Percentiles rank a stretch among this genome's conserved stretches.
Evolutionary conservation across 1,140 invertebrate genomes (phyloP).

Genomic region (Gonatopus flavifemur): DNA sequence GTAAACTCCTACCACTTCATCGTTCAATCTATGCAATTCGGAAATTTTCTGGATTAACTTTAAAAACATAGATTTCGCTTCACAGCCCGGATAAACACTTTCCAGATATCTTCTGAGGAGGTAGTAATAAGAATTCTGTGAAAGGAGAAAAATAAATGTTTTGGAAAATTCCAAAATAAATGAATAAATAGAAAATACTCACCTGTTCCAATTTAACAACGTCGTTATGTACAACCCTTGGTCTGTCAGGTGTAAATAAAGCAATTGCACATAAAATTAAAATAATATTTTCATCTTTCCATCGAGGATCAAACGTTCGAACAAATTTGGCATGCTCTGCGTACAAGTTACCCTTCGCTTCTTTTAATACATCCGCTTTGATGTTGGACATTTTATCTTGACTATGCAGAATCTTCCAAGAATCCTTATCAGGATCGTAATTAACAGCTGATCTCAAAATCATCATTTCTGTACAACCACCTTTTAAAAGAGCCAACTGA

Average conservation of each 20-base stretch:
- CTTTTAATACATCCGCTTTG: constrained; percentile 82
- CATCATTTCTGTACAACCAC: constrained; percentile 88
- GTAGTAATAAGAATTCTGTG: constrained; percentile 87
- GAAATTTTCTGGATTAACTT: constrained; percentile 86
- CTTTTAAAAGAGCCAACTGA: constrained; percentile 87
- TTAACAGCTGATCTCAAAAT: constrained; percentile 84
- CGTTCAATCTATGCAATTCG: constrained; percentile 82
- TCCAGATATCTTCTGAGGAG: constrained; percentile 84
- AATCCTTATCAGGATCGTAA: constrained; percentile 81
- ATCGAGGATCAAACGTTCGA: constrained; percentile 75
- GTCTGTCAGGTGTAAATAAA: constrained; percentile 81
- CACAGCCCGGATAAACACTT: constrained; percentile 78
- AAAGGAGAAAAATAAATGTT: constrained; percentile 21
- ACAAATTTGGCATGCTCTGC: constrained; percentile 82
- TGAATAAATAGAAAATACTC: constrained; percentile 12
- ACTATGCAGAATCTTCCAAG: constrained; percentile 82
- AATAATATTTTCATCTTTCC: constrained; percentile 87
- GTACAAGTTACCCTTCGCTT: constrained; percentile 84
- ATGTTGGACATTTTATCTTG: constrained; percentile 73
- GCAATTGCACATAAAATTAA: constrained; percentile 87
- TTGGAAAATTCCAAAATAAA: neutral
- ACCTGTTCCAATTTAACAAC: constrained; percentile 87
- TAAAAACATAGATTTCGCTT: constrained; percentile 81
- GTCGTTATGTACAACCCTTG: constrained; percentile 78
- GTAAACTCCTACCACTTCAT: constrained; percentile 84